A percentile compares a stretch with the other conserved stretches of the same genome.
phyloP scores from a whole-genome alignment of 2,113 vertebrate species.

The Hyaena hyaena region DNA sequence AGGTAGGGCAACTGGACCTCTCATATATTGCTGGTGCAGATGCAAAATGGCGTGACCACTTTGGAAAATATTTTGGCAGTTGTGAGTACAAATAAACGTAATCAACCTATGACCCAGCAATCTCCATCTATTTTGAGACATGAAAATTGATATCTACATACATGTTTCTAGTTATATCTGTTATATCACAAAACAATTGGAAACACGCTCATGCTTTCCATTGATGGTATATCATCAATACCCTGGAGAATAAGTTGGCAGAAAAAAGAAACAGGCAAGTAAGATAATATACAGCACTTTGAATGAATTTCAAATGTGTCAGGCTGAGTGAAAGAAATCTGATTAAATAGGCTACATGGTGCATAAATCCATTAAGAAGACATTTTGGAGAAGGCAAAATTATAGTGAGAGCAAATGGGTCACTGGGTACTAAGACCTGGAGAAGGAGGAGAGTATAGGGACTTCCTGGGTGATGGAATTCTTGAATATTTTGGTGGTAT shows the following conservation, averaged over 20 bases:
- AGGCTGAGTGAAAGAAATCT: neutral
- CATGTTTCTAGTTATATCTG: neutral
- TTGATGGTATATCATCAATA: neutral
- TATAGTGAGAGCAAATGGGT: neutral
- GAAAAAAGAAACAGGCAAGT: neutral
- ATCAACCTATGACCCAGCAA: neutral
- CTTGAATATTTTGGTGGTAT: neutral
- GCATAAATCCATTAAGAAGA: neutral
- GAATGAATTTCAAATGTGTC: neutral
- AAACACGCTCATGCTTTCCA: neutral
- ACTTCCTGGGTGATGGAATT: neutral
- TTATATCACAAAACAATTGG: neutral
- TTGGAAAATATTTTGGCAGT: neutral
- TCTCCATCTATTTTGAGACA: neutral
- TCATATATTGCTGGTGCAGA: neutral
- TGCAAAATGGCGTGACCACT: neutral
- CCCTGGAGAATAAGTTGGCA: neutral
- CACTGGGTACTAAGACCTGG: neutral
- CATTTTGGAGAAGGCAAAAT: neutral
- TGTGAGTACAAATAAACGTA: neutral
- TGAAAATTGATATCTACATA: neutral
- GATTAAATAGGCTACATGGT: neutral
- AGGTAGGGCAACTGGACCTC: neutral
- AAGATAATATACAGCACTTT: neutral
- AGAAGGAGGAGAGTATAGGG: fast-evolving